Evolutionary conservation across 2,888 invertebrate genomes (phyloP).

Genomic region (Nephrotoma appendiculata): DNA sequence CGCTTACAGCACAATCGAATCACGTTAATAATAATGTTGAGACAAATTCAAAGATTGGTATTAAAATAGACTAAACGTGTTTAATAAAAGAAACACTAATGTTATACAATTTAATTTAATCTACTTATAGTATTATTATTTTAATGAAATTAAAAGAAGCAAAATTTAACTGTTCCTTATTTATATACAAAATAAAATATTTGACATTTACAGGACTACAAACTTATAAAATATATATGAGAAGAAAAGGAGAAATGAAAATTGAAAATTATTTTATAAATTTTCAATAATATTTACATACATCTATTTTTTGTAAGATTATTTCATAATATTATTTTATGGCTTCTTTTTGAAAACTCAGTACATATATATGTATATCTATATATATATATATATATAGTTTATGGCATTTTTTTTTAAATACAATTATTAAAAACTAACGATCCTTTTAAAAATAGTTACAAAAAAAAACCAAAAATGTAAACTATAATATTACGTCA

Average conservation of each 20-base stretch:
- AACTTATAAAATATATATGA: background rate
- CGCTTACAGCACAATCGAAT: background rate
- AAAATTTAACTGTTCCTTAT: background rate
- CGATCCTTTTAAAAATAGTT: background rate
- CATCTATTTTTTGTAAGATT: background rate
- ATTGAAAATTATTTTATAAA: background rate
- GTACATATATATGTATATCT: background rate
- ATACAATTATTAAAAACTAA: background rate
- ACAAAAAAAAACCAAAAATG: background rate
- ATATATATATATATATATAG: too few relatives aligned
- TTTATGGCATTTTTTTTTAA: background rate
- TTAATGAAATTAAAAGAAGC: background rate
- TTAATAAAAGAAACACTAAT: background rate
- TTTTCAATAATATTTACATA: background rate
- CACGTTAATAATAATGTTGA: background rate
- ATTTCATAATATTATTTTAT: background rate
- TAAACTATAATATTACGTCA: background rate
- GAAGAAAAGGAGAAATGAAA: background rate
- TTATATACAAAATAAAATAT: background rate
- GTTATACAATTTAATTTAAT: background rate
- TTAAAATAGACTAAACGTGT: background rate
- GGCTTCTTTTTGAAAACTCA: background rate
- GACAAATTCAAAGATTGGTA: background rate
- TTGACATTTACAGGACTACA: background rate
- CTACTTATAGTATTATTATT: background rate